Evolutionary conservation across 1,140 invertebrate species (phyloP).

Genomic region (Lepeophtheirus salmonis): DNA sequence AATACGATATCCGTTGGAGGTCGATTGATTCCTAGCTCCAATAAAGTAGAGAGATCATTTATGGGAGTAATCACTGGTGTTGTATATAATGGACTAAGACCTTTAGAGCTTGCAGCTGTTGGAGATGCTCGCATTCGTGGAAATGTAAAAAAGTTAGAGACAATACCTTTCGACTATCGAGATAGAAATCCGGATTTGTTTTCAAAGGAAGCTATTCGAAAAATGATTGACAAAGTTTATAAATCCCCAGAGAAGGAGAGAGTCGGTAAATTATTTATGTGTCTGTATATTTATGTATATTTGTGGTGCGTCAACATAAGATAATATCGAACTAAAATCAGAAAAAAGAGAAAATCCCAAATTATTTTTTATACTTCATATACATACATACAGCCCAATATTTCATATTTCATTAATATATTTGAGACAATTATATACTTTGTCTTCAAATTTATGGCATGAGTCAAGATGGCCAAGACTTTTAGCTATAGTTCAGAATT

Average conservation of each 20-base stretch:
- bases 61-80: constrained; percentile 3
- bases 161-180: constrained; percentile 10
- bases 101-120: constrained; percentile 2
- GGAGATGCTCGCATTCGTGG: not conserved
- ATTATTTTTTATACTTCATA: too few species aligned
- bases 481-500: too few species aligned
- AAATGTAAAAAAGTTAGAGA: not conserved
- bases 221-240: constrained; percentile 9
- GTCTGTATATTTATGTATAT: too few species aligned
- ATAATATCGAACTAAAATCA: too few species aligned
- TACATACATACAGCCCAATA: too few species aligned
- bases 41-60: constrained; percentile 3
- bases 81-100: constrained; percentile 4
- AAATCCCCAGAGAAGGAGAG: not conserved
- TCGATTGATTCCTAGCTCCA: not conserved
- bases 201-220: constrained; percentile 6
- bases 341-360: too few species aligned
- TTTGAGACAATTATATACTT: too few species aligned
- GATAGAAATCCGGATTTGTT: constrained; percentile 3
- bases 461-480: too few species aligned
- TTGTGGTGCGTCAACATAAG: too few species aligned
- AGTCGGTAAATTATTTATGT: too few species aligned
- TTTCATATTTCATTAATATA: too few species aligned
- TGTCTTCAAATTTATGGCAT: too few species aligned
- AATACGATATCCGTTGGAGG: not conserved